Conservation (phyloP, 2,113 vertebrate genomes). For the Myotis yumanensis region DNA sequence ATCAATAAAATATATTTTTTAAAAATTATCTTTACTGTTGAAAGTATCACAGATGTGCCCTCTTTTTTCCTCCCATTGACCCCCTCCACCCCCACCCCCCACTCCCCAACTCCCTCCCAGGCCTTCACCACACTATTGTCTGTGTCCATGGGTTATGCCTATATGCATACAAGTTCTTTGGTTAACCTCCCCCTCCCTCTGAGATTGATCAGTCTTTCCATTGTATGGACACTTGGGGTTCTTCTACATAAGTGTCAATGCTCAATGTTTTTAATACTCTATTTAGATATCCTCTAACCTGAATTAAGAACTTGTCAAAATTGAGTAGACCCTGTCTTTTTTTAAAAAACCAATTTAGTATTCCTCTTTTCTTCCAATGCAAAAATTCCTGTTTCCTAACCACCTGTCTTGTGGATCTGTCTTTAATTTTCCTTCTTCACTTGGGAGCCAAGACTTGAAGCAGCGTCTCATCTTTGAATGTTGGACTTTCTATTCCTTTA, state of each 20-base stretch:
- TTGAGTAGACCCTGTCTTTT: background rate
- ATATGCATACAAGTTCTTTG: too few relatives aligned
- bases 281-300: background rate
- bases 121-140: too few relatives aligned
- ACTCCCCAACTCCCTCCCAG: too few relatives aligned
- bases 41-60: too few relatives aligned
- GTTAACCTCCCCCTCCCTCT: too few relatives aligned
- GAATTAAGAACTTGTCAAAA: background rate
- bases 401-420: background rate
- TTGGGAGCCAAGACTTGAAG: background rate
- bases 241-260: background rate
- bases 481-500: background rate
- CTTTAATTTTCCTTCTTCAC: background rate
- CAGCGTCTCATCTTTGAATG: background rate
- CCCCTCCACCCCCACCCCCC: too few relatives aligned
- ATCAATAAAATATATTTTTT: too few relatives aligned
- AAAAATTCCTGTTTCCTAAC: background rate
- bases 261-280: background rate
- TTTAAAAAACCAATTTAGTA: background rate
- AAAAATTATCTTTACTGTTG: too few relatives aligned
- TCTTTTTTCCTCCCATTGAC: too few relatives aligned
- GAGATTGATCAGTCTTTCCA: too few relatives aligned
- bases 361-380: background rate
- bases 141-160: too few relatives aligned
- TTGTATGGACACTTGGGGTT: background rate